Evolutionary conservation across 2,113 vertebrate species (phyloP).

Genomic region (Melanostigma gelatinosum): DNA sequence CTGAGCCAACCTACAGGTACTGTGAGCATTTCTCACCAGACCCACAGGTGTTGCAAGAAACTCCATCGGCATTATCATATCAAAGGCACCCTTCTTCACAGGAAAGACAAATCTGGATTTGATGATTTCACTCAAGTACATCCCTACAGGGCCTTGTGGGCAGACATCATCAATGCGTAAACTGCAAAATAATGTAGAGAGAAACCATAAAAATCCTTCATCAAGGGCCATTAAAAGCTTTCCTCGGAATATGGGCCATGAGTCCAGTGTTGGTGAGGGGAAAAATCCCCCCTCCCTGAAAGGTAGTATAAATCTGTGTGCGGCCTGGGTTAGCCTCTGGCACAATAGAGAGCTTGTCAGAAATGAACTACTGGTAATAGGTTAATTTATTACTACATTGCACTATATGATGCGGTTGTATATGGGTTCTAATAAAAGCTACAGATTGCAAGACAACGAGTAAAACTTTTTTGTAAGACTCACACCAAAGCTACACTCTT

Average conservation of each 20-base stretch:
- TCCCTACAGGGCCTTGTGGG: conserved; percentile 56
- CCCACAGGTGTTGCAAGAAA: conserved; percentile 52
- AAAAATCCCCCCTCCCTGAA: conserved; percentile 59
- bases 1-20: conserved; percentile 45
- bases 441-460: conserved; percentile 68
- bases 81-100: conserved; percentile 65
- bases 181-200: conserved; percentile 72
- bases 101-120: conserved; percentile 63
- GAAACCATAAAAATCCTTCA: conserved; percentile 70
- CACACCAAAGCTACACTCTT: conserved; percentile 31
- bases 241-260: conserved; percentile 64
- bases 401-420: conserved; percentile 63
- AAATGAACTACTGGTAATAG: conserved; percentile 69
- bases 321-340: conserved; percentile 50
- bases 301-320: conserved; percentile 69
- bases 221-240: conserved; percentile 72
- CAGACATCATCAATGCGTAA: conserved; percentile 72
- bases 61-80: conserved; percentile 68
- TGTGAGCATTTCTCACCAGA: conserved; percentile 45
- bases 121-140: conserved; percentile 66
- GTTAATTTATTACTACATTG: conserved; percentile 68
- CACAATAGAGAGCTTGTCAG: conserved; percentile 71
- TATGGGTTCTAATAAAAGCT: conserved; percentile 68
- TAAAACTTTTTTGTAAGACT: conserved; percentile 57
- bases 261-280: conserved; percentile 60